Evolutionary conservation across 2,888 invertebrate genomes (phyloP), one percentile per base, ranked within the genome.

Genomic region (Mycalesis mineus): DNA sequence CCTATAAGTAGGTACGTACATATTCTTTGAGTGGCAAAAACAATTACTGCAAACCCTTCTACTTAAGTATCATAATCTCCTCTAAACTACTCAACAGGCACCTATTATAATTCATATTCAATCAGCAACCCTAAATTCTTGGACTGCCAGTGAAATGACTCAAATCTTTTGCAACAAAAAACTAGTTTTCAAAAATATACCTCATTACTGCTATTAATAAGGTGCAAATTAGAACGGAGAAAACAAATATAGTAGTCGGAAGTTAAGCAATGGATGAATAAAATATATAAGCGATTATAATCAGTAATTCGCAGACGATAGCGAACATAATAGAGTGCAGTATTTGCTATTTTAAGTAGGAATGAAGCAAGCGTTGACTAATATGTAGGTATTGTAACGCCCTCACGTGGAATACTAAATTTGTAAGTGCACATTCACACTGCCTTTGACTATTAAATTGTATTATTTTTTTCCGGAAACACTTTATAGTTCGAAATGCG

Each of bases 41-140:
- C n/a, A n/a, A n/a, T n/a, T n/a, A n/a, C n/a, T n/a, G n/a, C n/a
- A n/a, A 22, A 22, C 22, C 22, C 22, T 22, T 22, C 22, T 4
- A 22, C 2, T 22, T 22, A 22, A 11, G 40, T 17, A 40, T 2
- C 41, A 42, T n/a, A 42, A 39, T 41, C 5, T 9, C 8, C 11
- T 17, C 41, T 22, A 11, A 42, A 42, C 1, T 3, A 28, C 29
- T 44, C 44, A 44, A 22, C 22, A 33, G 33, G 33, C 13, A 41
- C 28, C 36, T 8, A 39, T 51, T 40, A 42, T 54, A 62, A 64
- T 67, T 66, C 55, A 61, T 65, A 68, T 65, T 66, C 66, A 63
- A 56, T 47, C 55, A 55, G 61, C 65, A 58, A 65, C 57, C 61
- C 45, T 62, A 62, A 67, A 68, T 68, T 68, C 68, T 63, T 65